Evolutionary conservation across 1,140 invertebrate genomes (phyloP).

Genomic region (Choristoneura fumiferana): DNA sequence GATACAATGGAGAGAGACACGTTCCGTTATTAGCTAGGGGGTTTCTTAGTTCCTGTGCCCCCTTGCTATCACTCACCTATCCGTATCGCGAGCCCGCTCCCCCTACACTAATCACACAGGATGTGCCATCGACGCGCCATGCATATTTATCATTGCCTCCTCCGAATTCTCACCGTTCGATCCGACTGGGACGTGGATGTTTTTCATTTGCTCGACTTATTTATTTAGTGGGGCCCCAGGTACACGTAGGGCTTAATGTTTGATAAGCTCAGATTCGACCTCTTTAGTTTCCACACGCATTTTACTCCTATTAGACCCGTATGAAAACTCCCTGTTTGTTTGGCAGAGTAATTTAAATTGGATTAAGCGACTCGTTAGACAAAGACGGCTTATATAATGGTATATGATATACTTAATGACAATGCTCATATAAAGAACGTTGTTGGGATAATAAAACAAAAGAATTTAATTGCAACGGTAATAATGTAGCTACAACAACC

Average conservation of each 20-base stretch:
- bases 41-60: conserved; percentile 57
- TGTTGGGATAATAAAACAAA: conserved; percentile 25
- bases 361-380: conserved; percentile 31
- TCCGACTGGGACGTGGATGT: conserved; percentile 58
- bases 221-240: conserved; percentile 68
- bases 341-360: conserved; percentile 41
- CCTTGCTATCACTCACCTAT: conserved; percentile 74
- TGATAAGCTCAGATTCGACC: conserved; percentile 65
- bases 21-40: conserved; percentile 69
- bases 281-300: conserved; percentile 62
- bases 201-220: conserved; percentile 72
- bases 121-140: conserved; percentile 74
- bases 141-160: conserved; percentile 72
- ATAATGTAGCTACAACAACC: conserved; percentile 40
- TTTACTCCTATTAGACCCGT: conserved; percentile 28
- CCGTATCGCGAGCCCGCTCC: conserved; percentile 47
- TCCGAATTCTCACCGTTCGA: conserved; percentile 69
- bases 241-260: conserved; percentile 64
- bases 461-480: conserved; percentile 36
- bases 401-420: conserved; percentile 10
- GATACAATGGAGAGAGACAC: conserved; percentile 68
- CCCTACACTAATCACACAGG: conserved; percentile 73
- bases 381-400: neutral
- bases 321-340: conserved; percentile 47
- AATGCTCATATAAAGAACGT: neutral